phyloP scores from a whole-genome alignment of 2,113 vertebrate genomes.

The Colistium nudipinnis region DNA sequence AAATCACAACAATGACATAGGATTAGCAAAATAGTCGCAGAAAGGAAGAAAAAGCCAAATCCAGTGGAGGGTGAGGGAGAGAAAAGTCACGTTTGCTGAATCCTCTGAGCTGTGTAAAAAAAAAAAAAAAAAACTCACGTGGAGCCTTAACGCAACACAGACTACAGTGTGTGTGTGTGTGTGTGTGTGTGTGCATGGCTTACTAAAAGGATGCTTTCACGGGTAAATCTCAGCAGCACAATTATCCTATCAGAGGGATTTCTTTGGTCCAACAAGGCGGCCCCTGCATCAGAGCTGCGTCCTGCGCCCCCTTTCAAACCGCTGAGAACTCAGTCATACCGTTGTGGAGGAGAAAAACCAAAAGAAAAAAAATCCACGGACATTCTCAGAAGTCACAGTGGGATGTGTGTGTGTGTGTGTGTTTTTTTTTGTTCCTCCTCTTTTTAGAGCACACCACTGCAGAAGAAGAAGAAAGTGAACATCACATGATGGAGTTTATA shows the following conservation, averaged over 20 bases:
- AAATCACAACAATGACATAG: slow-evolving; percentile 34
- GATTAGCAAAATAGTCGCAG: background rate
- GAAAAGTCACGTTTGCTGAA: slow-evolving; percentile 14
- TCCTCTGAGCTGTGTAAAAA: slow-evolving; percentile 55
- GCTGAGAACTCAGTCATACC: slow-evolving; percentile 1
- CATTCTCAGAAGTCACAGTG: slow-evolving; percentile 39
- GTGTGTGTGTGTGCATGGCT: slow-evolving; percentile 35
- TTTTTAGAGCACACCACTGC: slow-evolving; percentile 7
- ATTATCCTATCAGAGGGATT: slow-evolving; percentile 26
- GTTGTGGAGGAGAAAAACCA: background rate
- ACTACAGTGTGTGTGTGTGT: background rate
- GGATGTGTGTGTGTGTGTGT: slow-evolving; percentile 1
- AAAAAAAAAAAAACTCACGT: too few species aligned
- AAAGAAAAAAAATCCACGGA: background rate
- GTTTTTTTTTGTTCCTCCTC: too few species aligned
- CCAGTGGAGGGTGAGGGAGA: background rate
- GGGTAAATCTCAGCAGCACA: slow-evolving; percentile 40
- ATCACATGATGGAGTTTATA: slow-evolving; percentile 35
- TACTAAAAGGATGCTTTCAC: slow-evolving; percentile 26
- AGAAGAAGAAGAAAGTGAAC: slow-evolving; percentile 24
- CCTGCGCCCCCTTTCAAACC: slow-evolving; percentile 13
- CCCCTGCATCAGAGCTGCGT: background rate
- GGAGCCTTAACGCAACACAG: too few species aligned
- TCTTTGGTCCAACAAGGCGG: slow-evolving; percentile 60
- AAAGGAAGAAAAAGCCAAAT: too few species aligned